Evolutionary conservation across 2,113 vertebrate species (phyloP).

Genomic region (Pachyramphus minor): DNA sequence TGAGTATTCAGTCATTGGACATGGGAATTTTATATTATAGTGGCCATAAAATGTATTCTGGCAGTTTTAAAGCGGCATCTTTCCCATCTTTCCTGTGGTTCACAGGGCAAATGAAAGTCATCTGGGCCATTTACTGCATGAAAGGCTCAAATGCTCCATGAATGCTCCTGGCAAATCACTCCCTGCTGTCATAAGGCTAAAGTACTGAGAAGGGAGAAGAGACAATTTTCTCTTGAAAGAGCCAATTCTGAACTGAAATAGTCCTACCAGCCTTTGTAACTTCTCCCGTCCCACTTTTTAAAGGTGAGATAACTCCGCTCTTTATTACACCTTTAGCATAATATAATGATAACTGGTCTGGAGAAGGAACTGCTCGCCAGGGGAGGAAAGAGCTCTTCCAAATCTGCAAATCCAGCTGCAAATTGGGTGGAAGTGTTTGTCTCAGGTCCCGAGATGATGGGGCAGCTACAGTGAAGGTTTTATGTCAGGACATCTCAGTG

Average conservation of each 20-base stretch:
- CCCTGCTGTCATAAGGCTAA: neutral
- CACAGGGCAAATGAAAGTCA: neutral
- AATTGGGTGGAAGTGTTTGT: neutral
- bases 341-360: neutral
- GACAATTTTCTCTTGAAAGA: neutral
- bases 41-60: rapidly evolving
- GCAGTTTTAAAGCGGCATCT: neutral
- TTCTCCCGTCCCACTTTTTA: neutral
- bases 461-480: neutral
- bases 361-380: neutral
- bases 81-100: neutral
- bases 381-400: neutral
- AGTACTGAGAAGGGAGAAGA: neutral
- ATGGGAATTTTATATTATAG: neutral
- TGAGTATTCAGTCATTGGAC: neutral
- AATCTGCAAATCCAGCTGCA: neutral
- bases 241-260: neutral
- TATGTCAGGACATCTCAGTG: neutral
- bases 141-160: neutral
- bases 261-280: neutral
- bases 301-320: neutral
- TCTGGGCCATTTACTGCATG: neutral
- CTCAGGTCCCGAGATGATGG: neutral
- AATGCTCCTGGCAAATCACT: neutral
- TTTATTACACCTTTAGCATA: neutral